Percentiles rank a stretch among this genome's conserved stretches.
phyloP scores from a whole-genome alignment of 2,797 vertebrate genomes.

The Taenioides sp. region DNA sequence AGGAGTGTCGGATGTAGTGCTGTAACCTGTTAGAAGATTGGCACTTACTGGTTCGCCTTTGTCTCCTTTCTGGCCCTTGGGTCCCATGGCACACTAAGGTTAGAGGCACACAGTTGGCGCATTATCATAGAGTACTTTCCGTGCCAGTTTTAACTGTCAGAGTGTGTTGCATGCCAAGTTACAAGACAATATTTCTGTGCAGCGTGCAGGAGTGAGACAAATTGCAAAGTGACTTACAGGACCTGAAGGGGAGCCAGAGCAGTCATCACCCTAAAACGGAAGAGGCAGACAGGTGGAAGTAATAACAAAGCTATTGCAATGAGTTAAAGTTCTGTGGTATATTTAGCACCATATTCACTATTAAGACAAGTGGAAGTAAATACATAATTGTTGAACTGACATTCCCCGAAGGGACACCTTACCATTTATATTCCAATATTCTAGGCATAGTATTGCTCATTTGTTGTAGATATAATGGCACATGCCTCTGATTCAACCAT shows the following conservation, averaged over 20 bases:
- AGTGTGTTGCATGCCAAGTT: slow-evolving; percentile 36
- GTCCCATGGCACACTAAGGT: slow-evolving; percentile 65
- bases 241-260: slow-evolving; percentile 63
- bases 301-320: slow-evolving; percentile 26
- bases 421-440: not conserved
- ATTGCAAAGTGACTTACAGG: slow-evolving; percentile 65
- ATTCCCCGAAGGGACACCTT: not conserved
- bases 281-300: slow-evolving; percentile 17
- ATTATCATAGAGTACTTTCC: slow-evolving; percentile 32
- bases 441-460: not conserved
- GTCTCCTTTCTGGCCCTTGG: slow-evolving; percentile 74
- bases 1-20: slow-evolving; percentile 17
- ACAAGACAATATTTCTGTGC: slow-evolving; percentile 29
- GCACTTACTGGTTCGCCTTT: slow-evolving; percentile 75
- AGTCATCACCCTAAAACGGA: slow-evolving; percentile 62
- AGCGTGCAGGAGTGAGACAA: slow-evolving; percentile 20
- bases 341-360: not conserved
- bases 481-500: not conserved
- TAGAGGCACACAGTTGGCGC: slow-evolving; percentile 63
- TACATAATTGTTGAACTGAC: not conserved
- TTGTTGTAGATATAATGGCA: not conserved
- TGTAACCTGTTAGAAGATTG: slow-evolving; percentile 46
- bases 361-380: not conserved
- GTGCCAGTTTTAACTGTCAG: slow-evolving; percentile 23
- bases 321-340: slow-evolving; percentile 17